Evolutionary conservation across 2,113 vertebrate species (phyloP), one percentile per base, ranked within the genome.

Genomic region (Callithrix jacchus): DNA sequence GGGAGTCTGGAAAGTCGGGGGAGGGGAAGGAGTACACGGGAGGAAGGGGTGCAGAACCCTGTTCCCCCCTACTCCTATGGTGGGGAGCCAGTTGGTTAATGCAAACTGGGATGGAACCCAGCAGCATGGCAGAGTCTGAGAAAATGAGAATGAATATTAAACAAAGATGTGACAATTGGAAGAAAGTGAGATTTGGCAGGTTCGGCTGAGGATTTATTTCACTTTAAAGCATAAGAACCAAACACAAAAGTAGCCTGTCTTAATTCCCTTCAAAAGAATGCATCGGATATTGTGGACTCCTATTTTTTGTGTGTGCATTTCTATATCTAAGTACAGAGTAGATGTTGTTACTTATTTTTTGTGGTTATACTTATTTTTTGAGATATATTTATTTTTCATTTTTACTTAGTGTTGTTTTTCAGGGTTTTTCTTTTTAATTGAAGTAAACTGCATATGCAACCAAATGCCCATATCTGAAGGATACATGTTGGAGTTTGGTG

Each of bases 141-240:
- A 58, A n/a, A 32, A 3, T 1, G 30, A 17, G 10, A 8, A 4
- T n/a, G 4, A 25, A 6, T 32, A 3, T 14, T 23, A 30, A 5
- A 30, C 17, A 9, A 18, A 54, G 1, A 2, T 32, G 23, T 32
- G 13, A 66, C 18, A 6, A 1, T 23, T 47, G 42, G 23, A 61
- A 35, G 40, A 23, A 40, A 2, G 58, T 20, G 30, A 77, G 16
- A 37, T 25, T 30, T 9, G 52, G 6, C 52, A 17, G 76, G 9
- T 4, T 35, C 32, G n/a, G 3, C 6, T 23, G 45, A 87, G 32
- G 23, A 54, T 11, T 70, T 37, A 40, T 82, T 37, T 76, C 66
- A 76, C 74, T 61, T 70, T 42, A 70, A 61, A 68, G 40, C 16
- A 56, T 61, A 47, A 82, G 25, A 66, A 12, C n/a, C 35, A 40